These are phyloP conservation scores for Drosophila kepulauana DNA, from an alignment of 1,140 invertebrate genomes.

Conservation along the genomic window DNA sequence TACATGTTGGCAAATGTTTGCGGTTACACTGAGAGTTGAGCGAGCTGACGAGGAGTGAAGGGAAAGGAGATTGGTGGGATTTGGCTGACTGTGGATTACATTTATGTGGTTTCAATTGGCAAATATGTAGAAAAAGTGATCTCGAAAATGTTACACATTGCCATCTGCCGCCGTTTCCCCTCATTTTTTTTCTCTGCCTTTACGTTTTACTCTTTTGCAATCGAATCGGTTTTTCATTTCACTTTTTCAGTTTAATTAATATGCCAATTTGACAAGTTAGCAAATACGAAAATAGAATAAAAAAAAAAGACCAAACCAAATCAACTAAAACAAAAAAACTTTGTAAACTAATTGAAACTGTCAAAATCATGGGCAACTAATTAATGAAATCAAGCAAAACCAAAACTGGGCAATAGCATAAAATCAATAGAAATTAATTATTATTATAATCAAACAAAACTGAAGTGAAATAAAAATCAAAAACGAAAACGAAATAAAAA, in stretches of 20 bases:
- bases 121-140: slow-evolving; percentile 43
- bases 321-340: slow-evolving; percentile 7
- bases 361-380: slow-evolving; percentile 63
- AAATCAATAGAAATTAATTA: slow-evolving; percentile 70
- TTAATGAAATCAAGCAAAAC: slow-evolving; percentile 58
- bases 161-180: slow-evolving; percentile 14
- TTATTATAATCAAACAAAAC: slow-evolving; percentile 38
- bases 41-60: not conserved
- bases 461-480: slow-evolving; percentile 10
- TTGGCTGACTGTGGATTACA: slow-evolving; percentile 68
- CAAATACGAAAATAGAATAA: slow-evolving; percentile 13
- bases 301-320: slow-evolving; percentile 14
- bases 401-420: slow-evolving; percentile 16
- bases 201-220: slow-evolving; percentile 1
- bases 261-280: slow-evolving; percentile 51
- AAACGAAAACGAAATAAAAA: slow-evolving; percentile 13
- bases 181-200: slow-evolving; percentile 15
- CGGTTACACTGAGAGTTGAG: slow-evolving; percentile 46
- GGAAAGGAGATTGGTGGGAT: not conserved
- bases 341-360: slow-evolving; percentile 68
- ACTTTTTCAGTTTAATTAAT: slow-evolving; percentile 44
- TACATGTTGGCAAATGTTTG: slow-evolving; percentile 77
- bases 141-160: slow-evolving; percentile 41
- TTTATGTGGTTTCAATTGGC: slow-evolving; percentile 72
- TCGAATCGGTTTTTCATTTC: not conserved